Conservation (phyloP, 2,797 vertebrate species). For the Acanthopagrus latus region DNA sequence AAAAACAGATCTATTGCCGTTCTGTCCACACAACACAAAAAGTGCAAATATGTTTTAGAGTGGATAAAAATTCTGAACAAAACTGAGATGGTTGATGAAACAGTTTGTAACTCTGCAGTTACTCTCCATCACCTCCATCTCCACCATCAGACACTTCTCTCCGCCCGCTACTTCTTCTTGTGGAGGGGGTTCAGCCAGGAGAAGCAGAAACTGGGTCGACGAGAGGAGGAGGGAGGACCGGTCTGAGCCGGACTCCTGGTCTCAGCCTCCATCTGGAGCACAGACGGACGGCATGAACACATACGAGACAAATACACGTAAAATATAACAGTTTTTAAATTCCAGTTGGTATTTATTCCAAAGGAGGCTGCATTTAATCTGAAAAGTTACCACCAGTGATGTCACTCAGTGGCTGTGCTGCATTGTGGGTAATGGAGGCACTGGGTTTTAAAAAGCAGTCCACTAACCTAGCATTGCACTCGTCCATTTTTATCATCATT, state of each 20-base stretch:
- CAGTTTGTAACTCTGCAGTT: background rate
- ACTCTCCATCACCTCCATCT: background rate
- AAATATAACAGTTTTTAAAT: background rate
- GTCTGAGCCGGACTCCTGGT: constrained; percentile 23
- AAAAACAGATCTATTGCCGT: background rate
- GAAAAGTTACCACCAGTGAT: too few species aligned
- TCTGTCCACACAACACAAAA: background rate
- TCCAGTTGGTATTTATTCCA: too few species aligned
- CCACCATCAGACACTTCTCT: background rate
- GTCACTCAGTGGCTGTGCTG: too few species aligned
- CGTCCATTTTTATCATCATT: too few species aligned
- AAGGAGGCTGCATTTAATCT: too few species aligned
- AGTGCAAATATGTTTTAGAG: background rate
- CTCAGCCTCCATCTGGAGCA: constrained; percentile 47
- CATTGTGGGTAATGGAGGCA: too few species aligned
- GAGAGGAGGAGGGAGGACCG: constrained; percentile 12
- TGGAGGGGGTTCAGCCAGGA: constrained; percentile 73
- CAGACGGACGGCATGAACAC: background rate
- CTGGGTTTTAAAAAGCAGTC: too few species aligned
- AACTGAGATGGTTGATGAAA: background rate
- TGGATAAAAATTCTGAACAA: background rate
- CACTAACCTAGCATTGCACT: too few species aligned
- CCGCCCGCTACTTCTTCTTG: constrained; percentile 65
- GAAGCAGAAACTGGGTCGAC: constrained; percentile 74
- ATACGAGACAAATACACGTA: background rate